These are phyloP conservation scores for Biston stratarius DNA, from an alignment of 2,888 invertebrate species.

Conservation along the genomic window DNA sequence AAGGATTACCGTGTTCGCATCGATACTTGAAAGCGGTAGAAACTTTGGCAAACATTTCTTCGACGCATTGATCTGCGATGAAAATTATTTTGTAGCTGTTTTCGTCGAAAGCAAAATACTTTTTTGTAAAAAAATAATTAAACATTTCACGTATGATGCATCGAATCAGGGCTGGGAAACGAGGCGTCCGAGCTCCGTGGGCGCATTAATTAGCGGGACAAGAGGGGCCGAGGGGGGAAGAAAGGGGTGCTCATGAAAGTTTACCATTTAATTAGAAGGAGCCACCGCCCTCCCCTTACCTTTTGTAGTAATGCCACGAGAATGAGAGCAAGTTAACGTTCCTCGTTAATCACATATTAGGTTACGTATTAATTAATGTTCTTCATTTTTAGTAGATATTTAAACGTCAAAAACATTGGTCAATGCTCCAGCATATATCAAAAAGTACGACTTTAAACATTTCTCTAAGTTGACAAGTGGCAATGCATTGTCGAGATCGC, in stretches of 20 bases:
- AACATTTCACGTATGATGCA: constrained; percentile 51
- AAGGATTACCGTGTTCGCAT: constrained; percentile 83
- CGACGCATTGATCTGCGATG: constrained; percentile 17
- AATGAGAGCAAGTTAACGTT: constrained; percentile 75
- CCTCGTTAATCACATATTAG: constrained; percentile 74
- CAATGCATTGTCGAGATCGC: too few species aligned
- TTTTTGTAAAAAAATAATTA: constrained; percentile 10
- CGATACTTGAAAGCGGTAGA: constrained; percentile 66
- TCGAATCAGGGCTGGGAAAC: constrained; percentile 53
- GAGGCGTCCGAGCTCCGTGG: constrained; percentile 73
- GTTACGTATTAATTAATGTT: constrained; percentile 58
- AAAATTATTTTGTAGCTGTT: constrained; percentile 41
- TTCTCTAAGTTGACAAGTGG: too few species aligned
- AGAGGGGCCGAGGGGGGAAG: constrained; percentile 52
- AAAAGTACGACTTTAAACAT: background rate
- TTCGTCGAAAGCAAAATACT: constrained; percentile 8
- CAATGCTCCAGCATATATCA: background rate
- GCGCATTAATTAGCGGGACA: constrained; percentile 83
- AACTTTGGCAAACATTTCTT: constrained; percentile 49
- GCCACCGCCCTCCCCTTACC: constrained; percentile 71
- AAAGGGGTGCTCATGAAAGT: constrained; percentile 81
- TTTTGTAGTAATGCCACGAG: constrained; percentile 76
- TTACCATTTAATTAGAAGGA: constrained; percentile 86
- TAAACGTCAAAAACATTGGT: background rate
- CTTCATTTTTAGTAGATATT: constrained; percentile 14